Percentiles rank a stretch among this genome's conserved stretches.
Evolutionary conservation across 2,797 vertebrate genomes (phyloP).

Genomic region (Anableps anableps): DNA sequence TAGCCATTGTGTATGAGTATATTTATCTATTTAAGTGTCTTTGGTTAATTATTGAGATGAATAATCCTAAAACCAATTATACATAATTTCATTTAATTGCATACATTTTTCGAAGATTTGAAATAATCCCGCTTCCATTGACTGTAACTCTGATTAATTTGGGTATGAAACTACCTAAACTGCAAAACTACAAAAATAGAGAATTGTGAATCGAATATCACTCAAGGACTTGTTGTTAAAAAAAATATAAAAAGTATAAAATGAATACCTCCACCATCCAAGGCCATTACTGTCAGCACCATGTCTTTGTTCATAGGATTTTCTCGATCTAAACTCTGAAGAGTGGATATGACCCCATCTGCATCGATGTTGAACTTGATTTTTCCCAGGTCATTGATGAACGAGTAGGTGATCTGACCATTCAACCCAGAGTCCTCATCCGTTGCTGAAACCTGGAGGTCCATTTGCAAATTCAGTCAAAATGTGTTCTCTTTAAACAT

Average conservation of each 20-base stretch:
- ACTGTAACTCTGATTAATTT: background rate
- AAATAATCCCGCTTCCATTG: background rate
- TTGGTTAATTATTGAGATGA: background rate
- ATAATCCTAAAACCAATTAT: background rate
- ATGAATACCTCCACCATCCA: conserved; percentile 88
- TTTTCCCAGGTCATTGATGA: conserved; percentile 94
- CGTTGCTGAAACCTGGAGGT: conserved; percentile 81
- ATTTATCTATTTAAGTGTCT: background rate
- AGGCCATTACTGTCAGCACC: conserved; percentile 91
- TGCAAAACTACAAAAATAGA: background rate
- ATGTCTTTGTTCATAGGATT: conserved; percentile 91
- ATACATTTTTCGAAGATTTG: background rate
- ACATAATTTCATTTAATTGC: background rate
- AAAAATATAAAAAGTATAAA: background rate
- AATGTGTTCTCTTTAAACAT: background rate
- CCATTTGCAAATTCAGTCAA: conserved; percentile 12
- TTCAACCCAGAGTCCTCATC: conserved; percentile 91
- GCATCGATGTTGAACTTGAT: conserved; percentile 88
- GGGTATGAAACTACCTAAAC: background rate
- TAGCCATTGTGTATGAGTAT: background rate
- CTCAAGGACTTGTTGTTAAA: background rate
- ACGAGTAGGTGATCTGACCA: conserved; percentile 89
- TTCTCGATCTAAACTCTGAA: conserved; percentile 91
- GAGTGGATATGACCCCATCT: conserved; percentile 89
- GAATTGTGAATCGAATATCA: background rate